Evolutionary conservation across 2,888 invertebrate genomes (phyloP).

Genomic region (Pegoplata infirma): DNA sequence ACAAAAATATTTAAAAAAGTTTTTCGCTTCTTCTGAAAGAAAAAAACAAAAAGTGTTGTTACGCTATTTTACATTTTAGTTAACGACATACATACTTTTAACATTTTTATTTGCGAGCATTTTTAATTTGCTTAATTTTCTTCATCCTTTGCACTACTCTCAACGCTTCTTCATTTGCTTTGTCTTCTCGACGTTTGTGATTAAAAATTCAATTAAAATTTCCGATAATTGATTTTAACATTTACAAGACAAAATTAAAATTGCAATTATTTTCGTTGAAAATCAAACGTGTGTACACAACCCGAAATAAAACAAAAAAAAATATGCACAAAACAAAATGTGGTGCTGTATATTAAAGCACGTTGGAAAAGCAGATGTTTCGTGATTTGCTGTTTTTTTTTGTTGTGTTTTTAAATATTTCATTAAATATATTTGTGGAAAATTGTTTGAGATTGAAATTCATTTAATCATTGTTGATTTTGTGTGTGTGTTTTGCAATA

Average conservation of each 20-base stretch:
- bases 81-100: background rate
- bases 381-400: constrained; percentile 46
- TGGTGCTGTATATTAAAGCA: constrained; percentile 23
- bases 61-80: too few relatives aligned
- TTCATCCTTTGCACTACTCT: background rate
- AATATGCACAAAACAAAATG: background rate
- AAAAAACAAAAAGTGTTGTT: too few relatives aligned
- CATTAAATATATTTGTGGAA: constrained; percentile 45
- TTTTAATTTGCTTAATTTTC: background rate
- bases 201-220: constrained; percentile 60
- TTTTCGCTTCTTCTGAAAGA: too few relatives aligned
- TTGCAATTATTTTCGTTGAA: constrained; percentile 40
- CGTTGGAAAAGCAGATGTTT: constrained; percentile 43
- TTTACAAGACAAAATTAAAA: constrained; percentile 49
- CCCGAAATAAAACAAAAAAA: background rate
- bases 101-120: background rate
- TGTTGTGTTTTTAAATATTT: constrained; percentile 36
- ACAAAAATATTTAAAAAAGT: too few relatives aligned
- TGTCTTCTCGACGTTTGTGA: constrained; percentile 30
- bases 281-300: constrained; percentile 39
- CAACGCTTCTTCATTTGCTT: background rate
- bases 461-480: constrained; percentile 49
- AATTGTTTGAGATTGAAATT: constrained; percentile 49
- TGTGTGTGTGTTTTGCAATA: background rate
- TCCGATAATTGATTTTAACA: constrained; percentile 58